Evolutionary conservation across 92 coral and sea anemone species (phyloP), one percentile per base, ranked within the genome.

Genomic region (Epizoanthus fatuus): DNA sequence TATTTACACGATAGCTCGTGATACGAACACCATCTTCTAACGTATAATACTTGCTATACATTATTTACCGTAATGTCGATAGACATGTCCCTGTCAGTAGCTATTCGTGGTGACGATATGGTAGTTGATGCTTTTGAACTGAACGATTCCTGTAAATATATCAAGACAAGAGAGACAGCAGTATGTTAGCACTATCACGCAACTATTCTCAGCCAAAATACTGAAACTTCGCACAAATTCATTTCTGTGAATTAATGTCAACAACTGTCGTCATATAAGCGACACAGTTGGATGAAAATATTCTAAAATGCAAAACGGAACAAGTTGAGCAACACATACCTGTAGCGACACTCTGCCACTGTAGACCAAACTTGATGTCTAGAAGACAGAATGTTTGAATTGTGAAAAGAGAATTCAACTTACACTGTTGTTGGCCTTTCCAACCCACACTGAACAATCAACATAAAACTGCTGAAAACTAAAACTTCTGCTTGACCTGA

Each of bases 111-210:
- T 17, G 94, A 94, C 19, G 95, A 94, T 59, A 93, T 47, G 0
- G 96, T 59, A 47, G 96, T 91, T 5, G 96, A 93, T 2, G 91
- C 91, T 58, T 89, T 92, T 40, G 95, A 94, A 62, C 95, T 92
- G 67, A 94, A 94, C 7, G 98, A 94, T 22, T 87, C 98, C 93
- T 93, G 85, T 14, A 83, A 58, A 66, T 37, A 14, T 2, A 66
- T 14, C 38, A 66, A 32, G n/a, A 66, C 1, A 66, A 4, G n/a
- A 66, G 17, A 35, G 15, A 66, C 1, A 11, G 16, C 0, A 13
- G 4, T 15, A 65, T 47, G 10, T 47, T 47, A 7, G 52, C 52
- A 6, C 53, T 10, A 49, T 49, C 13, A 49, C 53, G 13, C 49
- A 44, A 22, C 25, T 22, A 22, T 22, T 22, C 25, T 22, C 25